Evolutionary conservation across 2,888 invertebrate species (phyloP), one percentile per base, ranked within the genome.

Genomic region (Lasioglossum vierecki): DNA sequence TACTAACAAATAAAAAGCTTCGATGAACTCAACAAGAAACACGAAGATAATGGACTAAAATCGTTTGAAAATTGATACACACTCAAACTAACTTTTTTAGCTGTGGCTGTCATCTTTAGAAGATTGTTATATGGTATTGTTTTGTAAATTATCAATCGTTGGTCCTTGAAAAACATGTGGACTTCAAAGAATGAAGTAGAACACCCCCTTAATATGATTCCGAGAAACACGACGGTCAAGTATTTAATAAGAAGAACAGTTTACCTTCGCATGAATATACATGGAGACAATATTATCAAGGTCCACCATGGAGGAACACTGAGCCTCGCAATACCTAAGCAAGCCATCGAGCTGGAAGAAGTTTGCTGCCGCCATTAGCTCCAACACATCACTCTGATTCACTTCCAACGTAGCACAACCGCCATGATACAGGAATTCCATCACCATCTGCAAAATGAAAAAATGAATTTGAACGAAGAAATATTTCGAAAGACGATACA

Each of bases 361-460:
- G 91, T 98, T 98, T 0, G 98, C 98, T 0, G 98, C 98, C 0
- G 98, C 98, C 96, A 99, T 97, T 77, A 99, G 95, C 94, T 98
- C 98, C 88, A 98, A 95, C 75, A 98, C 97, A 92, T 98, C 98
- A 81, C 96, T 96, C 84, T 97, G 97, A 8, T 97, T 97, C 4
- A 98, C 97, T 88, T 97, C 97, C 79, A 98, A 95, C 1, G 97
- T 97, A 76, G 97, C 96, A 93, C 98, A 98, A 30, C 98, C 98
- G 6, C 98, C 98, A 91, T 98, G 98, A 95, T 99, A 99, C 77
- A 99, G 96, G 95, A 98, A 98, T 95, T 98, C 98, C 98, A 99
- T 98, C 49, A 98, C 98, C 96, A 98, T 96, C 98, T 98, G 30
- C 1, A 94, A 68, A 84, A 78, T n/a, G 53, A 11, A 72, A 70